Evolutionary conservation across 2,797 vertebrate species (phyloP), one percentile per base, ranked within the genome.

Genomic region (Smutsia temminckii): DNA sequence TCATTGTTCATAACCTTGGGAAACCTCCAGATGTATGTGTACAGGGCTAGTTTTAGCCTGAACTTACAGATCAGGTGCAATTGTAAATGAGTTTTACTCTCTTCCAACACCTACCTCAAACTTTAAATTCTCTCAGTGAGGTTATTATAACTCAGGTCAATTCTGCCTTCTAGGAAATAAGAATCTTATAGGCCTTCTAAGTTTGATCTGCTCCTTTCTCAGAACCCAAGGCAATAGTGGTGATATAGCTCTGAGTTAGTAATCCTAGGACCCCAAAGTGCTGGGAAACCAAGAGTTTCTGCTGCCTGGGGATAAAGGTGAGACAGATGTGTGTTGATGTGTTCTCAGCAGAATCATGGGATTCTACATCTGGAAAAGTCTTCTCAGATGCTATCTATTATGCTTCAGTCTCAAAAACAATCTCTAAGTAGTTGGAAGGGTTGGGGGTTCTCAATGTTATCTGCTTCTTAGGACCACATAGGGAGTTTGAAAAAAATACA

Each of bases 31-130:
- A 27, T 71, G n/a, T 0, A 72, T 42, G 37, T 6, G 9, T n/a
- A 11, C 6, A 61, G 42, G 53, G 34, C 66, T 49, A 9, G 23
- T 79, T 34, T 34, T 37, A 1, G 32, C 13, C 23, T n/a, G 21
- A 63, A 55, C 2, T 42, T 87, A 85, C 85, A 95, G 87, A 92
- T 20, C 61, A 78, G 34, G 49, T 83, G 34, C 90, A 85, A 95
- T 74, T 37, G 68, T 91, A 71, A 49, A 29, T 66, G 64, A 87
- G 11, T 53, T 81, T 92, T 77, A 27, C 14, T 93, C 29, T 66
- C 37, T 37, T 95, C 53, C 8, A 27, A 57, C 16, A 51, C 14
- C 6, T 94, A 68, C 29, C 29, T 78, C 27, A 72, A 57, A 72
- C 29, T 96, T 55, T 71, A 20, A 85, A 88, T 85, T 86, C 55